Base-by-base conservation (phyloP, 2,113 vertebrate genomes). In the Lepisosteus osseus region DNA sequence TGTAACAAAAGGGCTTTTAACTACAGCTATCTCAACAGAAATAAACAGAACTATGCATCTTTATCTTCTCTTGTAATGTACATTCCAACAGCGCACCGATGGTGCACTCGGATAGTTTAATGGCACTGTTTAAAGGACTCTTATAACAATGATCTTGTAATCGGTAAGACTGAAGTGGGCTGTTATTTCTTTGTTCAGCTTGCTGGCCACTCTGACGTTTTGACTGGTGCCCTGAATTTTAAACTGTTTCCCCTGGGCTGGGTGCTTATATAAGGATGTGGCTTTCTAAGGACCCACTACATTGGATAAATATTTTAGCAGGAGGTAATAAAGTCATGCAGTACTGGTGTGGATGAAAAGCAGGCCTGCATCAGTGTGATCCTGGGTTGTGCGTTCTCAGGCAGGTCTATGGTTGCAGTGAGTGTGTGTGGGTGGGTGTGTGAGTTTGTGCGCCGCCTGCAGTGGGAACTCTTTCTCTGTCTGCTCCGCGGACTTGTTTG, bases 271-370 rank as follows among this genome's bases (percentile, higher is more conserved):
- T 29, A 64, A 17, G 62, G 62, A 64, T 64, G 62, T 64, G 62
- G 62, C 62, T 29, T 41, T 3, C 17, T 15, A 40, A 17, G 62
- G 17, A 17, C 17, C 17, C n/a, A 64, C 62, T 64, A 40, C 41
- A 42, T 11, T 41, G 62, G 62, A 64, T 64, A 11, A 64, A 64
- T 64, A 64, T 15, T 64, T 64, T 6, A 64, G 12, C 62, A 64
- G 62, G 62, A 64, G 62, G 62, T 64, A 64, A 64, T 64, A 64
- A 64, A 42, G 13, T 40, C 40, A 11, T 11, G 41, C 62, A 64
- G 17, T 40, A 40, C 41, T 64, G 8, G 4, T 59, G 7, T 59
- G n/a, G 56, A 8, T 13, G 47, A 51, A 51, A 51, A 51, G 47
- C 47, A 51, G 47, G 47, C 9, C 9, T 2, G 9, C 47, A 51